phyloP scores from a whole-genome alignment of 2,797 vertebrate genomes.

The Lepilemur septentrionalis region DNA sequence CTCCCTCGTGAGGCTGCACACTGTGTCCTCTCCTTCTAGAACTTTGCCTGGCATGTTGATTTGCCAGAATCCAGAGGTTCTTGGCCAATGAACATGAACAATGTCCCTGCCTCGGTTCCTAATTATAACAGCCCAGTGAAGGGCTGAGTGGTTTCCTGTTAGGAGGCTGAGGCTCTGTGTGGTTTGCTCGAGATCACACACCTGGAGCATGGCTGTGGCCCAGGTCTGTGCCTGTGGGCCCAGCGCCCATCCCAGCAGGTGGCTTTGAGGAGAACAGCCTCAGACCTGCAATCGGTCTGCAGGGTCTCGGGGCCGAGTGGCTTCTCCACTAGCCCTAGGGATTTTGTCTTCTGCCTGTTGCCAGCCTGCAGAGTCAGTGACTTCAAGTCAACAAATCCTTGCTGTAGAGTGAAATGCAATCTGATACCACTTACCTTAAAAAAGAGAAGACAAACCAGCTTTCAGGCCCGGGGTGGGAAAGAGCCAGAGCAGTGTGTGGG shows the following conservation, averaged over 20 bases:
- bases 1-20: background rate
- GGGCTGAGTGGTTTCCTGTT: background rate
- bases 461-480: background rate
- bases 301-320: background rate
- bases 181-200: background rate
- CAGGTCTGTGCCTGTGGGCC: background rate
- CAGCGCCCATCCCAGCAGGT: rapidly evolving
- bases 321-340: background rate
- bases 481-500: no score
- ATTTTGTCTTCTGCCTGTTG: background rate
- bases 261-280: background rate
- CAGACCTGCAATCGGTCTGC: rapidly evolving
- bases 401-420: background rate
- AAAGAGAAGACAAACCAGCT: background rate
- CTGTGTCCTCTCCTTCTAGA: background rate
- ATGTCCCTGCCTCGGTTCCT: background rate
- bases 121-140: rapidly evolving
- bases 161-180: background rate
- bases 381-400: background rate
- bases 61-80: background rate
- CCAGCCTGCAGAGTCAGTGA: background rate
- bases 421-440: background rate
- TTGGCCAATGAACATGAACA: rapidly evolving
- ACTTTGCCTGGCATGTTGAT: background rate
- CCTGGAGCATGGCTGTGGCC: background rate